Evolutionary conservation across 2,888 invertebrate genomes (phyloP), one percentile per base, ranked within the genome.

Genomic region (Eremobia ochroleuca): DNA sequence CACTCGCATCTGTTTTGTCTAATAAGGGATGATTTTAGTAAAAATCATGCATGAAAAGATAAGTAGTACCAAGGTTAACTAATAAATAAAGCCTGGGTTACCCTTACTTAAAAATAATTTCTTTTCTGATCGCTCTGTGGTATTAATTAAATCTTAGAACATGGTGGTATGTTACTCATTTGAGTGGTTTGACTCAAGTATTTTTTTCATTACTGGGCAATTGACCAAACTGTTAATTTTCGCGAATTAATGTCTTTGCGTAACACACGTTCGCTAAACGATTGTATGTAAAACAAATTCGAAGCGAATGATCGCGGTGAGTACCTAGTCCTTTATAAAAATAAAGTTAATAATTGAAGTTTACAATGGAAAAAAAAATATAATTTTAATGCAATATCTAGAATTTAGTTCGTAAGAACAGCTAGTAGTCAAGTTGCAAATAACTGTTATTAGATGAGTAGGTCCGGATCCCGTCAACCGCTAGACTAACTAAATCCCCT

Each of bases 401-500:
- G 8, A 67, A 58, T 58, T 72, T 5, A 34, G 37, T 71, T 49
- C 11, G 28, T 58, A 40, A 28, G 15, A 15, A 21, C 28, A 52
- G 59, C 4, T n/a, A 31, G 28, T 49, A 59, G 68, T 64, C 6
- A 64, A 61, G 62, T 71, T 68, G 28, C 74, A 77, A 82, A 85
- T 71, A 49, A 61, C 67, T 66, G 71, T 76, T 72, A 85, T 77
- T 77, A 68, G 70, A 81, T 81, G 55, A 82, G 58, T 66, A 28
- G 15, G 34, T 52, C 52, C 52, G 9, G 2, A 69, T 40, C 73
- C 76, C 65, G 59, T 61, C 62, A 66, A 59, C 75, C 46, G 61
- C 58, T 65, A 64, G 69, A 71, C 80, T 74, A 74, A 82, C 82
- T 67, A 65, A 83, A 86, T 87, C 86, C 87, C 86, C 87, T 81